Evolutionary conservation across 2,888 invertebrate species (phyloP).

Genomic region (Thera obeliscata): DNA sequence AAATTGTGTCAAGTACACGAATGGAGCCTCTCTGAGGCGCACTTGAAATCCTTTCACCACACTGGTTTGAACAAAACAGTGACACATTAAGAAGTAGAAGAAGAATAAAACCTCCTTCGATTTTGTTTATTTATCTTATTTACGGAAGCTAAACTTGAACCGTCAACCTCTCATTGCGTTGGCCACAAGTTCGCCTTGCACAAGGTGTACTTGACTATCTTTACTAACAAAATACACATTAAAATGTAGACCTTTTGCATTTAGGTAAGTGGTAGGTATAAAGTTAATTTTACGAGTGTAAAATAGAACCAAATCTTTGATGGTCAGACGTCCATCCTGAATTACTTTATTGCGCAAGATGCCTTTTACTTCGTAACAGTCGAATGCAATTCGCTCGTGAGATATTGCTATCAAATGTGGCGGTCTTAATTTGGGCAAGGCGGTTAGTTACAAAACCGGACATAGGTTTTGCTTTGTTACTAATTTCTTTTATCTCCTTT

Average conservation of each 20-base stretch:
- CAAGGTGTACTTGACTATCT: not conserved
- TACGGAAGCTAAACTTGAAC: constrained; percentile 18
- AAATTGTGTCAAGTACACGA: no score
- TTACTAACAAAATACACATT: constrained; percentile 20
- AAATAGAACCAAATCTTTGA: constrained; percentile 6
- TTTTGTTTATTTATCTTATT: constrained; percentile 7
- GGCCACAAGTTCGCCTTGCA: constrained; percentile 12
- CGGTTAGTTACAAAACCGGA: constrained; percentile 16
- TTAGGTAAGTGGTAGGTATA: not conserved
- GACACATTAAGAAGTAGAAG: not conserved
- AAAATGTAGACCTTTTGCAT: not conserved
- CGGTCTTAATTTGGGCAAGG: constrained; percentile 33
- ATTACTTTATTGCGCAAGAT: constrained; percentile 46
- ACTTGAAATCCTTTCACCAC: no score
- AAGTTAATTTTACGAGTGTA: not conserved
- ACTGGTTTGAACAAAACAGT: no score
- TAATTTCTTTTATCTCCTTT: constrained; percentile 21
- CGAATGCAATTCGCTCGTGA: constrained; percentile 32
- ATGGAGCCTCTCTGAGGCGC: no score
- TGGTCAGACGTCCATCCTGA: constrained; percentile 38
- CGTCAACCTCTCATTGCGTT: constrained; percentile 11
- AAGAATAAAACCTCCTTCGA: not conserved
- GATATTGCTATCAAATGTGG: constrained; percentile 34
- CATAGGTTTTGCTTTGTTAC: constrained; percentile 33
- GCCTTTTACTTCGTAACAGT: constrained; percentile 51